Percentiles rank a stretch among this genome's conserved stretches.
Evolutionary conservation across 2,888 invertebrate genomes (phyloP).

Genomic region (Incurvaria masculella): DNA sequence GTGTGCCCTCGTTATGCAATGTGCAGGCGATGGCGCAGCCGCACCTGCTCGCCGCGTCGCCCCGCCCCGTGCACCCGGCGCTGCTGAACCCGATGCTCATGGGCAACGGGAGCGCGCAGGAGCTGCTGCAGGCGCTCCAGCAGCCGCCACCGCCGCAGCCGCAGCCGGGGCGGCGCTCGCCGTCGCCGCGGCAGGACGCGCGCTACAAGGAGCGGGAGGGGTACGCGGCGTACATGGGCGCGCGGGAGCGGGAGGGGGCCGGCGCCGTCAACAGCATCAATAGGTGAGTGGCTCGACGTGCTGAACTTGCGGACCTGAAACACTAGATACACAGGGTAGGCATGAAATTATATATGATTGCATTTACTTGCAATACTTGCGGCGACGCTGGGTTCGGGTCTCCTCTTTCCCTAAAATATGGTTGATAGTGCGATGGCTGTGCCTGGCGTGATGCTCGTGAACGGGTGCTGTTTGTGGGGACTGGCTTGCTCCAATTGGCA

Average conservation of each 20-base stretch:
- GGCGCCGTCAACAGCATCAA: conserved; percentile 65
- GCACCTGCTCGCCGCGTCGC: conserved; percentile 61
- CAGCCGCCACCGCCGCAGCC: conserved; percentile 56
- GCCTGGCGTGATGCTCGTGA: too few relatives aligned
- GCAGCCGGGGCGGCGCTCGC: conserved; percentile 48
- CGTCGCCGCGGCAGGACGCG: conserved; percentile 43
- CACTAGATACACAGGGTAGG: conserved; percentile 7
- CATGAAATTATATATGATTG: conserved; percentile 16
- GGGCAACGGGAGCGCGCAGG: conserved; percentile 70
- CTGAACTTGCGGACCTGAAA: conserved; percentile 3
- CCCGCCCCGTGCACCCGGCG: conserved; percentile 56
- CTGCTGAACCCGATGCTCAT: conserved; percentile 68
- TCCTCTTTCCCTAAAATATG: too few relatives aligned
- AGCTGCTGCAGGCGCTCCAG: conserved; percentile 70
- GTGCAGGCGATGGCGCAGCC: conserved; percentile 74
- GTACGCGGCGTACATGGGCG: conserved; percentile 39
- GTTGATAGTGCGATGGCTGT: not conserved
- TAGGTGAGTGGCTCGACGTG: conserved; percentile 60
- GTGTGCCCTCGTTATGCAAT: too few relatives aligned
- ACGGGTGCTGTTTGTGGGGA: too few relatives aligned
- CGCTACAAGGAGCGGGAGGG: conserved; percentile 52
- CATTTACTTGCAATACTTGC: conserved; percentile 1
- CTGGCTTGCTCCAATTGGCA: too few relatives aligned
- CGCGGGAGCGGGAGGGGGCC: conserved; percentile 48
- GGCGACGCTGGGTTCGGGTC: too few relatives aligned